Base-by-base conservation (phyloP, 2,113 vertebrate species). In the Plecotus auritus region DNA sequence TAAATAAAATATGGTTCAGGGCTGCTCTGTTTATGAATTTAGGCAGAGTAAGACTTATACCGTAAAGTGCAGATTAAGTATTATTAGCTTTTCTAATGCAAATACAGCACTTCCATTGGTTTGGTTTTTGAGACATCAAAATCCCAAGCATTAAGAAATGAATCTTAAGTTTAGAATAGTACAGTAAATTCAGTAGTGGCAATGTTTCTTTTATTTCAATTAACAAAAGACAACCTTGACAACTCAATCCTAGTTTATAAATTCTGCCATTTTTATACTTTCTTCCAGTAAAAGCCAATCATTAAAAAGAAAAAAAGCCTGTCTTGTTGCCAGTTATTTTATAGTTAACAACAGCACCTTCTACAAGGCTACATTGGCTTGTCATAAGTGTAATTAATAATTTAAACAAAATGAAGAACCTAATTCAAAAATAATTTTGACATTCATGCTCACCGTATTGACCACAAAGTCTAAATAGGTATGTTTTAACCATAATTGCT, bases 1-100 rank as follows among this genome's bases (percentile, higher is more conserved):
- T 95, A 96, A 96, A 97, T 94, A 96, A 96, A 96, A 64, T 87
- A 93, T 77, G 85, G 59, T 93, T 94, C 67, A 90, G 91, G 90
- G 81, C 28, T 94, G 28, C 90, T 92, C 92, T 96, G 94, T 81
- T 93, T 42, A 90, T 73, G 87, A 85, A 72, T 88, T 82, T 90
- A 77, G 69, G 61, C 84, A 97, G 86, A 96, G 77, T 78, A 84
- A 94, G 91, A 95, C 86, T 72, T 89, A 95, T 90, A 69, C 92
- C 51, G 89, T 96, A 96, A 97, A 97, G 96, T 97, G 95, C 92
- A 1, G 64, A 61, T 74, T 85, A 81, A 69, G 40, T 69, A 89
- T 95, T 80, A 26, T 94, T 85, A 96, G 80, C 93, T 95, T 73
- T 73, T 42, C 40, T 94, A 89, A 85, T 81, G 83, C 86, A 96